Conservation (phyloP, 2,797 vertebrate species). For the Pyrrhura leucotis region DNA sequence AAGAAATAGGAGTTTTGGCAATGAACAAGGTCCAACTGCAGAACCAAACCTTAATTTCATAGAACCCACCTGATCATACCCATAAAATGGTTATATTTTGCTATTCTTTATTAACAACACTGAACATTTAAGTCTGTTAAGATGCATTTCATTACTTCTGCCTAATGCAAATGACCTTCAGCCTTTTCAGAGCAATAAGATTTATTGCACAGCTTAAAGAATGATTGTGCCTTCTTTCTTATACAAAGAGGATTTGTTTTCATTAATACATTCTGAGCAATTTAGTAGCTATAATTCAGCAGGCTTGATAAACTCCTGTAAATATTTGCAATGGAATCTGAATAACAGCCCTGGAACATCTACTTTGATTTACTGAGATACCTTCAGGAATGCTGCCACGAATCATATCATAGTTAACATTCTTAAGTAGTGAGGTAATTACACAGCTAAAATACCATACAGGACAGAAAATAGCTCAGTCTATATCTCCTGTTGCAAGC, state of each 20-base stretch:
- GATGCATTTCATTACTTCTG: constrained; percentile 63
- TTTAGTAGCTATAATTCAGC: constrained; percentile 59
- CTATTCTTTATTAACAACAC: constrained; percentile 24
- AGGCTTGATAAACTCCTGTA: constrained; percentile 60
- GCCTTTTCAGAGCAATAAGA: constrained; percentile 67
- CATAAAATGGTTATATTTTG: constrained; percentile 38
- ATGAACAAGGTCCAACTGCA: constrained; percentile 12
- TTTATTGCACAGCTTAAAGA: constrained; percentile 67
- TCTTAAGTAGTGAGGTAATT: constrained; percentile 19
- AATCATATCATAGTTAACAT: constrained; percentile 5
- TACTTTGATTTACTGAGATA: background rate
- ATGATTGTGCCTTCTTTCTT: constrained; percentile 57
- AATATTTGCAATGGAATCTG: constrained; percentile 67
- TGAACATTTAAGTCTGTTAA: constrained; percentile 66
- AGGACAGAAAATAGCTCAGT: background rate
- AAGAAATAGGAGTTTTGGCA: constrained; percentile 23
- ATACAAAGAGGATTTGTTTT: constrained; percentile 62
- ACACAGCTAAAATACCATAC: background rate
- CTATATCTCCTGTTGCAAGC: background rate
- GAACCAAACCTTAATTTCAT: constrained; percentile 30
- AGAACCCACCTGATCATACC: constrained; percentile 15
- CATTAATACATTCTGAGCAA: background rate
- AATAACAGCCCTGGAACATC: constrained; percentile 38
- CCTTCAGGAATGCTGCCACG: background rate
- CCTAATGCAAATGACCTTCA: constrained; percentile 69